phyloP scores from a whole-genome alignment of 2,797 vertebrate species.

The Lophotriccus pileatus region DNA sequence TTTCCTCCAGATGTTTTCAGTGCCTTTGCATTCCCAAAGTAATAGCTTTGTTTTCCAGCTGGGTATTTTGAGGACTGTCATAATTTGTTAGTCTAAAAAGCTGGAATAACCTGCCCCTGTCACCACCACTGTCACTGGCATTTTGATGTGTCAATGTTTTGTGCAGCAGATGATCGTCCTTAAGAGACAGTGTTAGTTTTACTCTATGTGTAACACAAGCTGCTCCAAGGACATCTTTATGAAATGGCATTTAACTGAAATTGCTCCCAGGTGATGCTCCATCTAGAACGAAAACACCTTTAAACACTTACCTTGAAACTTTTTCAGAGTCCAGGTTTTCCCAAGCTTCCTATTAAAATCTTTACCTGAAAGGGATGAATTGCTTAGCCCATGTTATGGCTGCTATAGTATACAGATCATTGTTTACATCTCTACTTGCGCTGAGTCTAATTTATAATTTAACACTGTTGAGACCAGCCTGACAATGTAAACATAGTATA shows the following conservation, averaged over 20 bases:
- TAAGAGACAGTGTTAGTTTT: constrained; percentile 39
- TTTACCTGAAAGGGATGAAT: constrained; percentile 43
- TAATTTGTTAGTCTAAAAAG: constrained; percentile 20
- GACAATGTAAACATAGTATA: constrained; percentile 62
- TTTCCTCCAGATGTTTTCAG: constrained; percentile 40
- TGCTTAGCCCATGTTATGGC: background rate
- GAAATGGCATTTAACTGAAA: constrained; percentile 49
- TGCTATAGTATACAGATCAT: constrained; percentile 15
- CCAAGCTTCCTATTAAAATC: constrained; percentile 50
- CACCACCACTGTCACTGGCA: background rate
- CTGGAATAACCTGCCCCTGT: constrained; percentile 23
- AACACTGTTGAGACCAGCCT: constrained; percentile 52
- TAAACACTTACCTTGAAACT: constrained; percentile 68
- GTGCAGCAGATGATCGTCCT: background rate
- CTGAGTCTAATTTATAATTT: constrained; percentile 59
- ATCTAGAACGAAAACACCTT: constrained; percentile 58
- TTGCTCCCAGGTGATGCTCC: constrained; percentile 64
- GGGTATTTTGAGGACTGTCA: constrained; percentile 40
- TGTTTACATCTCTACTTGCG: constrained; percentile 49
- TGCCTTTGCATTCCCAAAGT: constrained; percentile 24
- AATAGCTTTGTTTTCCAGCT: constrained; percentile 46
- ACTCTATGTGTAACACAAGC: background rate
- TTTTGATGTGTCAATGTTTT: constrained; percentile 36
- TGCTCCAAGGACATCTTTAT: constrained; percentile 63
- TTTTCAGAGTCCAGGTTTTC: constrained; percentile 55